These are phyloP conservation scores for Coracias cyanogaster DNA, from an alignment of 2,797 vertebrate genomes.

Conservation along the genomic window DNA sequence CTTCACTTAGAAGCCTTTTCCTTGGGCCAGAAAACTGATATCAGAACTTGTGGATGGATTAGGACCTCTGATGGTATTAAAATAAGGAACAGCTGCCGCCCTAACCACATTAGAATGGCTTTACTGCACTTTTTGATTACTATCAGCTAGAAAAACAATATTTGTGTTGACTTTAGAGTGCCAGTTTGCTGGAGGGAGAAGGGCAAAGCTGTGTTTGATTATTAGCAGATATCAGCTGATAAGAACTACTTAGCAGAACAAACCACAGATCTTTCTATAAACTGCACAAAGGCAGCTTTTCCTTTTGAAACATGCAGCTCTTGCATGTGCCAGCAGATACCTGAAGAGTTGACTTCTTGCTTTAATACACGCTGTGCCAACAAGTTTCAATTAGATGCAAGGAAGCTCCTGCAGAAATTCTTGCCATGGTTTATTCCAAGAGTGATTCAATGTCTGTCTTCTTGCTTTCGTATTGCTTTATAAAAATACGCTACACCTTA, in stretches of 20 bases:
- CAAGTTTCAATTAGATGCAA: background rate
- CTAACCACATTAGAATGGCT: slow-evolving; percentile 63
- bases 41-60: slow-evolving; percentile 56
- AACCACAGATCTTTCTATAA: background rate
- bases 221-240: background rate
- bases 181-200: background rate
- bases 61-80: slow-evolving; percentile 63
- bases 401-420: background rate
- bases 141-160: slow-evolving; percentile 58
- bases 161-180: slow-evolving; percentile 16
- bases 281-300: background rate
- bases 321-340: background rate
- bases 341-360: background rate
- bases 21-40: slow-evolving; percentile 60
- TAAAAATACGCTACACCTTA: background rate
- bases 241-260: background rate
- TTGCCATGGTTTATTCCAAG: background rate
- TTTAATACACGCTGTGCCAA: background rate
- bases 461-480: background rate
- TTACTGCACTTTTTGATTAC: slow-evolving; percentile 69
- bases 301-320: background rate
- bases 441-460: background rate
- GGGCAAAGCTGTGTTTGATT: background rate
- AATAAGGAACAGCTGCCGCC: slow-evolving; percentile 73
- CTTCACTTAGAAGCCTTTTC: slow-evolving; percentile 48